These are phyloP conservation scores for Heliconius nattereri DNA, from an alignment of 1,140 invertebrate species.

Conservation along the genomic window DNA sequence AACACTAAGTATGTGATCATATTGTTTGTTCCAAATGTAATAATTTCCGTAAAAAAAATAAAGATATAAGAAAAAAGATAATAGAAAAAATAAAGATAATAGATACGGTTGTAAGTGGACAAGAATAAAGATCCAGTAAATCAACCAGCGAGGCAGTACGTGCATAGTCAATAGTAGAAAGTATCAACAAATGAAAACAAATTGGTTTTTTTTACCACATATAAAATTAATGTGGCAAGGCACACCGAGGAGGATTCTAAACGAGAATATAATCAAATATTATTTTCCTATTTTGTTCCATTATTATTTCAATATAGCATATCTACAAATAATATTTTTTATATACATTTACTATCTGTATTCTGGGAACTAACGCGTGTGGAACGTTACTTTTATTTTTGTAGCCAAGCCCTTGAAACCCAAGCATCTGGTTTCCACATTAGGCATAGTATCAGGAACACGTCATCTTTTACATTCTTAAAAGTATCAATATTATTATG, in stretches of 20 bases:
- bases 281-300: background rate
- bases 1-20: background rate
- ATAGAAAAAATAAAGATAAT: no score
- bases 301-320: background rate
- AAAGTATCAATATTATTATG: background rate
- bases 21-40: no score
- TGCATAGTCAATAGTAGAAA: no score
- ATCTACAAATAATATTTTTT: conserved; percentile 5
- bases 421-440: conserved; percentile 43
- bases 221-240: no score
- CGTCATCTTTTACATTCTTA: conserved; percentile 13
- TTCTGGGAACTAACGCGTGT: conserved; percentile 25
- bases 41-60: no score
- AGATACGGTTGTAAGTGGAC: no score
- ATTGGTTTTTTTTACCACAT: no score
- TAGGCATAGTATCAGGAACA: background rate
- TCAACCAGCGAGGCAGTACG: no score
- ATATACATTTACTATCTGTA: conserved; percentile 10
- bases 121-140: no score
- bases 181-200: no score
- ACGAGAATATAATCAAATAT: background rate
- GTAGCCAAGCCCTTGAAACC: conserved; percentile 44
- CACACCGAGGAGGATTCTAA: background rate
- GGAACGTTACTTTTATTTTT: conserved; percentile 21
- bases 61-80: no score